A percentile compares a stretch with the other conserved stretches of the same genome.
Evolutionary conservation across 2,797 vertebrate genomes (phyloP).

Genomic region (Notolepis coatsorum): DNA sequence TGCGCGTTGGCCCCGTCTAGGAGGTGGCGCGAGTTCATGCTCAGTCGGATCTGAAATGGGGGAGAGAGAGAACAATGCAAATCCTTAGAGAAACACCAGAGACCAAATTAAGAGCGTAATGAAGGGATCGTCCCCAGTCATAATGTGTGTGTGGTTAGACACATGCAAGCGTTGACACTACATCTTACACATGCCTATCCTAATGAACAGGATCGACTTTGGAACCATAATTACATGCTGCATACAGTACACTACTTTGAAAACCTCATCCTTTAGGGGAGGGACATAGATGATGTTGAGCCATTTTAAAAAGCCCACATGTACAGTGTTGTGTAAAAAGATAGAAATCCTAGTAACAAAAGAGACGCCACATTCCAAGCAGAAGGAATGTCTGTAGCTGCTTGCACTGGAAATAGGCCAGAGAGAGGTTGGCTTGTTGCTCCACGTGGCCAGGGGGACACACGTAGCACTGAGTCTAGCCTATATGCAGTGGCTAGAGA

Average conservation of each 20-base stretch:
- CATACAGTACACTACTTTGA: too few species aligned
- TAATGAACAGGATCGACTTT: too few species aligned
- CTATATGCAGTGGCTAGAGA: background rate
- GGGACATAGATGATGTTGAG: background rate
- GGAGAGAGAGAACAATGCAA: conserved; percentile 16
- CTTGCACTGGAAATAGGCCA: conserved; percentile 51
- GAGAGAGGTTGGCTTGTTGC: conserved; percentile 24
- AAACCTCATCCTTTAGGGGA: background rate
- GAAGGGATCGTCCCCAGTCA: background rate
- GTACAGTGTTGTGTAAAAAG: conserved; percentile 3
- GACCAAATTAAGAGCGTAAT: background rate
- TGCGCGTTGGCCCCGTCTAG: too few species aligned
- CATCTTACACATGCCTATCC: background rate
- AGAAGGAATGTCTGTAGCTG: conserved; percentile 33
- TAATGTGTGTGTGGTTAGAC: background rate
- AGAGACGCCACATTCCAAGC: conserved; percentile 32
- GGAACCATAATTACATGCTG: too few species aligned
- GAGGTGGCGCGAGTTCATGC: too few species aligned
- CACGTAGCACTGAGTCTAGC: conserved; percentile 9
- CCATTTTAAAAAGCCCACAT: background rate
- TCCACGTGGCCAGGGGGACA: conserved; percentile 18
- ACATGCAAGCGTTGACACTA: background rate
- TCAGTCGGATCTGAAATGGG: conserved; percentile 61
- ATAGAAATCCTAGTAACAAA: conserved; percentile 20
- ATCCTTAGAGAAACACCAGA: background rate